Percentiles rank a stretch among this genome's conserved stretches.
Conservation (phyloP, 2,797 vertebrate genomes). For the Squalus acanthias region DNA sequence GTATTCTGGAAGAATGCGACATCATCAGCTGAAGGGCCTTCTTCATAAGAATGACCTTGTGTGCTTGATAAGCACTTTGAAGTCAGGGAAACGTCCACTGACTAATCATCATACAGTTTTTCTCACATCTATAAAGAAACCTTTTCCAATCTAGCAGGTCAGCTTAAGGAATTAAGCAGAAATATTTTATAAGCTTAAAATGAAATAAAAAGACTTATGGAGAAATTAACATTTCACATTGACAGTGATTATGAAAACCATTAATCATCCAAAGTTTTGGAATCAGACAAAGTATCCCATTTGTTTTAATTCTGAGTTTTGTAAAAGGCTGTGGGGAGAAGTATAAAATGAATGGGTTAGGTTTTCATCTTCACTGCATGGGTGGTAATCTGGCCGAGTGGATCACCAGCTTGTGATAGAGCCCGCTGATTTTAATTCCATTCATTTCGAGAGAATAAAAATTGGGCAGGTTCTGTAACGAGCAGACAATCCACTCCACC, state of each 20-base stretch:
- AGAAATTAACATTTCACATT: neutral
- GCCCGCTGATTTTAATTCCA: neutral
- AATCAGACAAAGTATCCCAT: neutral
- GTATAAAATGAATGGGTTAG: neutral
- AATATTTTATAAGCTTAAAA: slow-evolving; percentile 22
- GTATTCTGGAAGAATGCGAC: neutral
- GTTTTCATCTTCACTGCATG: neutral
- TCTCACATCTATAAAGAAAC: neutral
- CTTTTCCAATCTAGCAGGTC: neutral
- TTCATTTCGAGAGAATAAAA: neutral
- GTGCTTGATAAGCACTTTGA: neutral
- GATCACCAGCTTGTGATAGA: neutral
- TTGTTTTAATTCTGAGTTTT: neutral
- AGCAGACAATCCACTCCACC: neutral
- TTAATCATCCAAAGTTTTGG: neutral
- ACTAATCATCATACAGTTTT: neutral
- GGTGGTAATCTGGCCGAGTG: neutral
- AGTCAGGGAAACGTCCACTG: neutral
- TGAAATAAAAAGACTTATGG: neutral
- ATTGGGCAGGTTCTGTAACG: neutral
- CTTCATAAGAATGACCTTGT: neutral
- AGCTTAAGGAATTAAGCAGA: neutral
- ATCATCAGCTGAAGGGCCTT: neutral
- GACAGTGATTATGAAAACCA: slow-evolving; percentile 28
- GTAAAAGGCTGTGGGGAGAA: neutral